Conservation (phyloP, 2,797 vertebrate species). For the Microctenopoma lineatum region DNA sequence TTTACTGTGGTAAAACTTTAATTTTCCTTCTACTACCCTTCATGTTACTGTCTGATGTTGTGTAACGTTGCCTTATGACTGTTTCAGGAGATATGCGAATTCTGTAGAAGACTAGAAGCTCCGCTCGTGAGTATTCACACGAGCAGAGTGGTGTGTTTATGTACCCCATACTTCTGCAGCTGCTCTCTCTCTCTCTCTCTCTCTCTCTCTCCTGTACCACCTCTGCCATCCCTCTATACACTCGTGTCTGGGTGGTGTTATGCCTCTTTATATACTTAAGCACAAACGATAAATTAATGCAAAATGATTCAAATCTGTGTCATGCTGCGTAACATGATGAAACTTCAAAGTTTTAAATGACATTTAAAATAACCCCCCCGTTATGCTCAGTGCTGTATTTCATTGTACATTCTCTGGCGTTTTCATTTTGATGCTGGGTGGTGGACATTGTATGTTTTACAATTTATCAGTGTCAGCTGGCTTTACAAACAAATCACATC, state of each 20-base stretch:
- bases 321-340: no score
- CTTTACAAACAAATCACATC: conserved; percentile 39
- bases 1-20: background rate
- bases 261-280: no score
- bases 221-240: conserved; percentile 5
- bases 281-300: no score
- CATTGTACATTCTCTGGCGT: background rate
- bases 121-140: background rate
- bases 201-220: conserved; percentile 8
- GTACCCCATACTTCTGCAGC: conserved; percentile 7
- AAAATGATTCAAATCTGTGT: no score
- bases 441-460: conserved; percentile 7
- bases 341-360: no score
- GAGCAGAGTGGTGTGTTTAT: background rate
- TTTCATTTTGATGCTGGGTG: conserved; percentile 9
- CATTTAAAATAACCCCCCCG: no score
- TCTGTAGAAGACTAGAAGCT: background rate
- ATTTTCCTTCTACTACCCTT: background rate
- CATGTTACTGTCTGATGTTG: background rate
- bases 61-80: background rate
- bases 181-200: background rate
- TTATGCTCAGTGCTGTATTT: background rate
- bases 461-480: conserved; percentile 29
- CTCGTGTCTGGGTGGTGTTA: background rate
- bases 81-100: background rate